phyloP scores from a whole-genome alignment of 2,113 vertebrate genomes.

The Myotis davidii region DNA sequence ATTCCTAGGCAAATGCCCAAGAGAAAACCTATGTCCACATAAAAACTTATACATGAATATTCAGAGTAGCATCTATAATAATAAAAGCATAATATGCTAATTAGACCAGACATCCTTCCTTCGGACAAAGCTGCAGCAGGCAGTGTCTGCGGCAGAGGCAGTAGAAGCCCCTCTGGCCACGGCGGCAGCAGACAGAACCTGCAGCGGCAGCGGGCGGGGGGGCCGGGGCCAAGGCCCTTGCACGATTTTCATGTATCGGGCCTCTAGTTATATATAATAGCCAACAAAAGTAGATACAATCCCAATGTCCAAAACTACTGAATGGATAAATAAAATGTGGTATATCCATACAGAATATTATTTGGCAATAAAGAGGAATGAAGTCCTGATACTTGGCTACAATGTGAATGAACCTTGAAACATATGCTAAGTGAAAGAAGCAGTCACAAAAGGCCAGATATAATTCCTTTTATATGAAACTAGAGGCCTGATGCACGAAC shows the following conservation, averaged over 20 bases:
- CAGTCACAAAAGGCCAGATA: neutral
- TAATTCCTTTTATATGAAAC: neutral
- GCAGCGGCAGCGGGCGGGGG: too few species aligned
- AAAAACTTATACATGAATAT: neutral
- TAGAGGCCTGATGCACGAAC: too few species aligned
- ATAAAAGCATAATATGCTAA: too few species aligned
- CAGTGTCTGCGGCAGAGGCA: too few species aligned
- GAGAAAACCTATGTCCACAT: neutral
- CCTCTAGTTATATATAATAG: neutral
- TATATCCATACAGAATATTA: neutral
- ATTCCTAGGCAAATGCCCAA: neutral
- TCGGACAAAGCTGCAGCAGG: too few species aligned
- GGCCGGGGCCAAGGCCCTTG: too few species aligned
- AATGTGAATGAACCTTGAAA: neutral
- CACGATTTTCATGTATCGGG: too few species aligned
- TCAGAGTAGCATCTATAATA: neutral
- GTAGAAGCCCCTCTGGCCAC: too few species aligned
- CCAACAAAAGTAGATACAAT: neutral
- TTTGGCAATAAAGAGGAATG: neutral
- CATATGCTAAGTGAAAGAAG: neutral
- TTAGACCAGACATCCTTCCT: too few species aligned
- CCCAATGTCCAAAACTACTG: neutral
- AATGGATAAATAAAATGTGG: neutral
- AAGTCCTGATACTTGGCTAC: neutral
- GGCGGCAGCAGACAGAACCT: too few species aligned